Percentiles rank a stretch among this genome's conserved stretches.
These are phyloP conservation scores for Dryoscopus gambensis DNA, from an alignment of 2,113 vertebrate genomes.

Conservation along the genomic window DNA sequence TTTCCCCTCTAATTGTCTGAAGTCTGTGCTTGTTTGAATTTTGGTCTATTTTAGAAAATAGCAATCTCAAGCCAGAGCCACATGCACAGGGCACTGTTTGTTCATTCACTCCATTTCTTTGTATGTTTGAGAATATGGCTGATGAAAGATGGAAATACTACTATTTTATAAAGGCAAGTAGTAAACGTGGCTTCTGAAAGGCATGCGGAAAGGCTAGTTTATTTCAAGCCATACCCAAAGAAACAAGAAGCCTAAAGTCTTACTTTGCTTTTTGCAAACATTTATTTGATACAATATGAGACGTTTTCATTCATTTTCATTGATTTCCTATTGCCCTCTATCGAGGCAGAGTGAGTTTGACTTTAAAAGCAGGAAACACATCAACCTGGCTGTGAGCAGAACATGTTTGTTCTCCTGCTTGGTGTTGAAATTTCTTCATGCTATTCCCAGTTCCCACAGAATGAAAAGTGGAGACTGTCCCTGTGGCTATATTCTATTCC, in stretches of 20 bases:
- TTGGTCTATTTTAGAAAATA: background rate
- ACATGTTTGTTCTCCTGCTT: background rate
- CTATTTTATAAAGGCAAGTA: background rate
- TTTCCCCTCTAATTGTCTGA: background rate
- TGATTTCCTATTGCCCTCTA: constrained; percentile 18
- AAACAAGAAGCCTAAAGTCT: background rate
- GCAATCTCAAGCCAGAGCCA: background rate
- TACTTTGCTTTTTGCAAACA: background rate
- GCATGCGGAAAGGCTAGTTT: background rate
- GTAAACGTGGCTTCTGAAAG: constrained; percentile 9
- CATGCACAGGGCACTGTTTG: background rate
- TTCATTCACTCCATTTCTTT: background rate
- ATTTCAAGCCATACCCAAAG: background rate
- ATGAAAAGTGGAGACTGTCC: background rate
- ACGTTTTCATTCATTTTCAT: constrained; percentile 29
- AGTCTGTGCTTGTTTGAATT: background rate
- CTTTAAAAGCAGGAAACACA: background rate
- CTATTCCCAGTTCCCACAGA: background rate
- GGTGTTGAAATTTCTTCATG: background rate
- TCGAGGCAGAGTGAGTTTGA: background rate
- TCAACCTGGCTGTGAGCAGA: background rate
- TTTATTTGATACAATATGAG: background rate
- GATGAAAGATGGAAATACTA: constrained; percentile 8
- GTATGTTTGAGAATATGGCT: background rate
- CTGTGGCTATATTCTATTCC: background rate